These are phyloP conservation scores for Sinentomon sp. DNA, from an alignment of 2,888 invertebrate species.

Conservation along the genomic window DNA sequence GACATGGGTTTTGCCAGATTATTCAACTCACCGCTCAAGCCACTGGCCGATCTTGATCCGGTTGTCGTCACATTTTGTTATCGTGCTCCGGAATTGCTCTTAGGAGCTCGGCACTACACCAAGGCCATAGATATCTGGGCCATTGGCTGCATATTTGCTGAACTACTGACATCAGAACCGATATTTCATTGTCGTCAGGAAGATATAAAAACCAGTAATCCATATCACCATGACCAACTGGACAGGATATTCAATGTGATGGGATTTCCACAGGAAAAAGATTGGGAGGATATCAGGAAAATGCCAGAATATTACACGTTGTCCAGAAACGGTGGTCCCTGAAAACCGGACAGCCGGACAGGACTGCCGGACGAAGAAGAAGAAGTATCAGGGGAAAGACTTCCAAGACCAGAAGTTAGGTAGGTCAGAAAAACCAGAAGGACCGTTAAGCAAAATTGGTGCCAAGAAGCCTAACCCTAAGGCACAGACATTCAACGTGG, in stretches of 20 bases:
- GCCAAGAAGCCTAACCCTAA: too few species aligned
- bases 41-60: slow-evolving; percentile 89
- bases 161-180: slow-evolving; percentile 91
- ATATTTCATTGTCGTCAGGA: slow-evolving; percentile 98
- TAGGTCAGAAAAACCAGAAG: too few species aligned
- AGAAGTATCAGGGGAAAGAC: too few species aligned
- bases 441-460: too few species aligned
- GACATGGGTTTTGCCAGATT: slow-evolving; percentile 98
- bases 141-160: slow-evolving; percentile 96
- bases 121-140: slow-evolving; percentile 98
- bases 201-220: slow-evolving; percentile 96
- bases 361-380: too few species aligned
- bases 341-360: too few species aligned
- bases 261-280: slow-evolving; percentile 92
- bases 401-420: too few species aligned
- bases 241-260: slow-evolving; percentile 94
- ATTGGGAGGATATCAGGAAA: slow-evolving; percentile 95
- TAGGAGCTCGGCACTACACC: slow-evolving; percentile 88
- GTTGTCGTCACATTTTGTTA: slow-evolving; percentile 99
- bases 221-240: slow-evolving; percentile 94
- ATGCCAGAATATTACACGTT: slow-evolving; percentile 97
- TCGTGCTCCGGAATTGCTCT: slow-evolving; percentile 75
- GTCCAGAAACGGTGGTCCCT: slow-evolving; percentile 13
- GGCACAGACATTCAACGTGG: too few species aligned
- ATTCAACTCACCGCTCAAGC: slow-evolving; percentile 91